Evolutionary conservation across 2,888 invertebrate species (phyloP), one percentile per base, ranked within the genome.

Genomic region (Chrysina gloriosa): DNA sequence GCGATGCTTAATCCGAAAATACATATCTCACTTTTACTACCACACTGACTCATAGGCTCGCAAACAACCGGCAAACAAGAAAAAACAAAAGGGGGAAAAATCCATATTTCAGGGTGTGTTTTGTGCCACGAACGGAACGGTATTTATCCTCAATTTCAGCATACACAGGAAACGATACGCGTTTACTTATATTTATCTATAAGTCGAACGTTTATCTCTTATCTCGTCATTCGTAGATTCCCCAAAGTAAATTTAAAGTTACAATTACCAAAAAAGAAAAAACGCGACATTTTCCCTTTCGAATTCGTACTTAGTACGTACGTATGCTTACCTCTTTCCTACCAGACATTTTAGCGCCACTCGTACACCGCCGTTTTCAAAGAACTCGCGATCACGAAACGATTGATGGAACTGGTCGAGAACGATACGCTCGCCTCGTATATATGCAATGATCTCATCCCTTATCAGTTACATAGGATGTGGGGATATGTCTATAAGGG

Each of bases 371-470:
- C 29, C 52, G 16, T n/a, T 14, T 14, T 29, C 5, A 27, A 52
- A 29, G 19, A 7, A 45, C 21, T 9, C 45, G 21, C 45, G 14
- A 19, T 21, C 45, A 9, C 45, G 21, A 19, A 39, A 48, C 48
- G 25, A 52, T 52, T 52, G 19, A 31, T 9, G 14, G 52, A 31
- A 52, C 52, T 52, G 52, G 31, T 3, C 5, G 27, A 5, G 21
- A 23, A 21, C 5, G 6, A 45, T 25, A 31, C 61, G 42, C 25
- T 45, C 31, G 61, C 31, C 27, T 61, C 27, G 31, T 45, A 39
- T 61, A 61, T 52, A 52, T 52, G 31, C 3, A 52, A 45, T 61
- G 61, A 61, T 61, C 61, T 61, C 61, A 61, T 61, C 61, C 61
- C 61, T 61, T 61, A 61, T 61, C 61, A 61, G 21, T 21, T 19